phyloP scores from a whole-genome alignment of 2,797 vertebrate species.

The Pitangus sulphuratus region DNA sequence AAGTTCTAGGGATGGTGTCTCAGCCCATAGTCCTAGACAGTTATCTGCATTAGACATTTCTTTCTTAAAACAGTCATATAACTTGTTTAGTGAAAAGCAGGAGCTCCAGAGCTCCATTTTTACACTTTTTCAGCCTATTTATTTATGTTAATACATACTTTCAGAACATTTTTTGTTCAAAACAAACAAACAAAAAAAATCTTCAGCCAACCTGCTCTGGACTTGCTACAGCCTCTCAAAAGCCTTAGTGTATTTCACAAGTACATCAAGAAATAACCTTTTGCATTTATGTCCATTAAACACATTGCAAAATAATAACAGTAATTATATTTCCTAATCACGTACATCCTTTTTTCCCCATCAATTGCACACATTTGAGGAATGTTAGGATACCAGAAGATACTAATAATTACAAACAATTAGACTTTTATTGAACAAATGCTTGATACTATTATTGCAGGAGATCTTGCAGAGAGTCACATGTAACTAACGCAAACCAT shows the following conservation, averaged over 20 bases:
- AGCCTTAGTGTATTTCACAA: background rate
- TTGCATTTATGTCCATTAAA: background rate
- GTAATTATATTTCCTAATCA: background rate
- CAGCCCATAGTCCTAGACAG: background rate
- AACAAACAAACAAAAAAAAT: background rate
- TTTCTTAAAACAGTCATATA: background rate
- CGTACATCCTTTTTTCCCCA: background rate
- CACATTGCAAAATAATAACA: background rate
- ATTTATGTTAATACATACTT: background rate
- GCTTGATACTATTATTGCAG: background rate
- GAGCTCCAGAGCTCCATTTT: background rate
- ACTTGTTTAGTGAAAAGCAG: background rate
- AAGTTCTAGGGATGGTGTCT: background rate
- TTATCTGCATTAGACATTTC: background rate
- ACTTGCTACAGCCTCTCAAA: background rate
- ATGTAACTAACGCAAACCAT: background rate
- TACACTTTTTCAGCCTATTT: background rate
- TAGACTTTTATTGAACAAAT: background rate
- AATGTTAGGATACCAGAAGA: background rate
- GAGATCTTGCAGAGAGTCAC: background rate
- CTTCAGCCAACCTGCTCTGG: background rate
- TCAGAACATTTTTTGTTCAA: background rate
- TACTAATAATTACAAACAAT: background rate
- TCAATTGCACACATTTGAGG: background rate
- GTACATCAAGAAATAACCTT: background rate